Base-by-base conservation (phyloP, 2,797 vertebrate species). In the Sylvilagus floridanus region DNA sequence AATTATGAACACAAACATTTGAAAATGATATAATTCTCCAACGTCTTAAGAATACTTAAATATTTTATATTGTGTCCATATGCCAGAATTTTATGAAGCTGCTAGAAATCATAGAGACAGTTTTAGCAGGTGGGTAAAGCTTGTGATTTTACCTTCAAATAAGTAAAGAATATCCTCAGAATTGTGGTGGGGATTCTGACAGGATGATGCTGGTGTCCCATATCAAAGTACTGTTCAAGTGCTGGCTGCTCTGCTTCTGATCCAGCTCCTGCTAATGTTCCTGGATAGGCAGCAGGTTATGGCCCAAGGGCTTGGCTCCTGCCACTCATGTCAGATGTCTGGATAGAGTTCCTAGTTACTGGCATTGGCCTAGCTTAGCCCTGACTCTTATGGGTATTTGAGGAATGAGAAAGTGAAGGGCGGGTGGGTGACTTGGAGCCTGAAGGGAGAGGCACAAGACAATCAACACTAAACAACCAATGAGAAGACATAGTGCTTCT, bases 1-100 rank as follows among this genome's bases (percentile, higher is more conserved):
- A 94, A 87, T 54, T 93, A 73, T 42, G 32, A 78, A 88, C 88
- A 57, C 10, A 77, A 93, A 52, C 57, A 54, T 77, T 92, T 87
- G 54, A 72, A 82, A 91, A 93, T 37, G 21, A 83, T 54, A 12
- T 82, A 65, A 22, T 12, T 68, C 19, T n/a, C 26, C 28, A 76
- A 85, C 12, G 35, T 35, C 86, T 50, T 19, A 65, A 78, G 32
- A 66, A 81, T 71, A 84, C 2, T 78, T 47, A 75, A 75, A 66
- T 81, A 22, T 78, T 28, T 76, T 72, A 76, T 60, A 37, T 28
- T 75, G 14, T 52, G 24, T 50, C 10, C 50, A 3, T 84, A 35
- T 86, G n/a, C 9, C 37, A 32, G 24, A 24, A 82, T 77, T 22
- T 86, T 75, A 21, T 21, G 35, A 92, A 94, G 11, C 17, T 86